These are phyloP conservation scores for Vulpes ferrilata DNA, from an alignment of 2,113 vertebrate genomes.

Conservation along the genomic window DNA sequence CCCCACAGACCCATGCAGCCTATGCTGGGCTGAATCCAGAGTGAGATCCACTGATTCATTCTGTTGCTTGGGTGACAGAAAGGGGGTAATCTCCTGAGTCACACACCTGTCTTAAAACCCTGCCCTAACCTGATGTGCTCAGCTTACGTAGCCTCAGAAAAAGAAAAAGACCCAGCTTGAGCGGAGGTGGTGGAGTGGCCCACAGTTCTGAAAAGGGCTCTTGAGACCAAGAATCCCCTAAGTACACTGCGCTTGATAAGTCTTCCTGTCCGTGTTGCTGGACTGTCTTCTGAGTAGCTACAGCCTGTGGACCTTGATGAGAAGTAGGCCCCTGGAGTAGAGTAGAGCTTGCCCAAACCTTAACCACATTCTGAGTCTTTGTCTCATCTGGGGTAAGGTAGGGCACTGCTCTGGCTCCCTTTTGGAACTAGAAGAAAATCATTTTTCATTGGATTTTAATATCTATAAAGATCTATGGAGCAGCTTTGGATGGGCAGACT, in stretches of 20 bases:
- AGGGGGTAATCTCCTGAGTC: neutral
- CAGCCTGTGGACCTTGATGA: neutral
- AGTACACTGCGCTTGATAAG: neutral
- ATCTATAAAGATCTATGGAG: neutral
- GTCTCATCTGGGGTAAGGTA: neutral
- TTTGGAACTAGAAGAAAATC: neutral
- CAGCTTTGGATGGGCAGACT: neutral
- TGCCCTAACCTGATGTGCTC: neutral
- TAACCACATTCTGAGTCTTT: neutral
- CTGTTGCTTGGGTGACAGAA: neutral
- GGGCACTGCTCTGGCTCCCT: rapidly evolving
- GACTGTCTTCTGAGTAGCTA: neutral
- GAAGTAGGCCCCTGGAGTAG: neutral
- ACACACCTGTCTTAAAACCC: neutral
- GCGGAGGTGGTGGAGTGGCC: neutral
- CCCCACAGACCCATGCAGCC: neutral
- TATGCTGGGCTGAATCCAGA: neutral
- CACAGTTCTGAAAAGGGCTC: neutral
- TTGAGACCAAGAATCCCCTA: neutral
- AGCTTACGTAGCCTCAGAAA: neutral
- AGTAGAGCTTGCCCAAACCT: neutral
- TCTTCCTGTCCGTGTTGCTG: neutral
- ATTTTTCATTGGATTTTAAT: neutral
- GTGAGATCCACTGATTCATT: neutral
- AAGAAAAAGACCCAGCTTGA: neutral